These are phyloP conservation scores for Acanthosepion esculentum DNA, from an alignment of 2,888 invertebrate species.

Conservation along the genomic window DNA sequence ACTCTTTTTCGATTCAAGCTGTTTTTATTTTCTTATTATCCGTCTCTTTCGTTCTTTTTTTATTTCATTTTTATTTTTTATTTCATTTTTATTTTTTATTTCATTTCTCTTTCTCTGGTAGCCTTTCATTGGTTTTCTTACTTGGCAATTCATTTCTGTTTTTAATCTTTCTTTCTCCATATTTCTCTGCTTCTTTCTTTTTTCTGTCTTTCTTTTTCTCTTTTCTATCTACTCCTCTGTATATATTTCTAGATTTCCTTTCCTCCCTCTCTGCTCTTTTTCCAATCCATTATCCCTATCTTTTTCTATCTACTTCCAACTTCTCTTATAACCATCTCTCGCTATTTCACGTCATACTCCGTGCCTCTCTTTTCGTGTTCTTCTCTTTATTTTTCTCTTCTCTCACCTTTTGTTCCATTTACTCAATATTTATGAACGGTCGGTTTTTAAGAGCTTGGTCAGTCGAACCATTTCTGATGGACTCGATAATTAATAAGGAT, in stretches of 20 bases:
- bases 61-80: too few relatives aligned
- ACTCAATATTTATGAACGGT: background rate
- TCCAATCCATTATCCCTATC: background rate
- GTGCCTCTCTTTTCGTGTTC: background rate
- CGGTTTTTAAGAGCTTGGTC: background rate
- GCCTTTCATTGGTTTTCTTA: too few relatives aligned
- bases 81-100: too few relatives aligned
- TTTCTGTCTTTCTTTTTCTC: background rate
- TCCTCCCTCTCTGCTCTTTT: background rate
- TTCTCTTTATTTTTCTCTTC: background rate
- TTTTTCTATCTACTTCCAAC: background rate
- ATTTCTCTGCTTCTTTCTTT: background rate
- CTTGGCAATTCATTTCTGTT: too few relatives aligned
- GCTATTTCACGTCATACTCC: fast-evolving
- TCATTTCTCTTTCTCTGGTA: too few relatives aligned
- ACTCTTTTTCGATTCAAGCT: too few relatives aligned
- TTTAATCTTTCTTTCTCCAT: background rate
- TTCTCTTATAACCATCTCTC: background rate
- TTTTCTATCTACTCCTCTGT: background rate
- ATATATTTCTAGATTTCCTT: too few relatives aligned
- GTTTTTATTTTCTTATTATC: too few relatives aligned
- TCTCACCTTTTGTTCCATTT: background rate
- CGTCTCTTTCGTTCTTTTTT: too few relatives aligned
- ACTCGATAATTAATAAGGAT: constrained; percentile 22
- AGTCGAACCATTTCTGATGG: background rate